Evolutionary conservation across 2,797 vertebrate species (phyloP).

Genomic region (Dermochelys coriacea): DNA sequence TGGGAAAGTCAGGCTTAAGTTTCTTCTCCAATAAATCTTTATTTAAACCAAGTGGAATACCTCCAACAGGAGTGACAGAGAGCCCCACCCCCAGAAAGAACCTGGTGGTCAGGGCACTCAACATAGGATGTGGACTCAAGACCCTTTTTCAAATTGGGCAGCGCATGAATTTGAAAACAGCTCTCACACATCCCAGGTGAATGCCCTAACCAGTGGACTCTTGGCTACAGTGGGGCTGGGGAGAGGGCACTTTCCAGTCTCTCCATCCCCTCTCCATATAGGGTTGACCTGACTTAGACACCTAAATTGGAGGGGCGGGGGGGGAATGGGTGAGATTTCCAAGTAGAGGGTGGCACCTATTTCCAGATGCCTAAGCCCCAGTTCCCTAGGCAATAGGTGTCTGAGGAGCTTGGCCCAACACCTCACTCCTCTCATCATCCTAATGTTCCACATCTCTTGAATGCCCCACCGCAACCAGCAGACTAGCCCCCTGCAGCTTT

Average conservation of each 20-base stretch:
- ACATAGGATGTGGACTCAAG: background rate
- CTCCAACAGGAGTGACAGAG: background rate
- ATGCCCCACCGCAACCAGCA: background rate
- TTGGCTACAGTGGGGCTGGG: too few relatives aligned
- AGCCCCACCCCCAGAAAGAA: background rate
- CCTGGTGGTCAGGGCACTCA: background rate
- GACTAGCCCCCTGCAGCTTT: background rate
- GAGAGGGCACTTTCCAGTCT: too few relatives aligned
- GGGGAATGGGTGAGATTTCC: background rate
- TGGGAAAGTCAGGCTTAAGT: background rate
- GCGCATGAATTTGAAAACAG: background rate
- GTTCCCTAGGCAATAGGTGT: background rate
- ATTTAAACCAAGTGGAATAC: background rate
- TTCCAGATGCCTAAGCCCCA: background rate
- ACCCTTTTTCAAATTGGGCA: background rate
- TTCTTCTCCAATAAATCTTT: background rate
- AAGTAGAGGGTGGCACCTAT: background rate
- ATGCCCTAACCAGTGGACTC: background rate
- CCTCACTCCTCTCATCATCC: background rate
- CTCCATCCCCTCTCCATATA: background rate
- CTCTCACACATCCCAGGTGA: background rate
- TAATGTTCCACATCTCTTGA: background rate
- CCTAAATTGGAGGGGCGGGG: background rate
- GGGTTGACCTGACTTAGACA: background rate
- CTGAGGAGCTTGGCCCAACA: background rate